Conservation (phyloP, 2,113 vertebrate genomes). For the Clarias batrachus region DNA sequence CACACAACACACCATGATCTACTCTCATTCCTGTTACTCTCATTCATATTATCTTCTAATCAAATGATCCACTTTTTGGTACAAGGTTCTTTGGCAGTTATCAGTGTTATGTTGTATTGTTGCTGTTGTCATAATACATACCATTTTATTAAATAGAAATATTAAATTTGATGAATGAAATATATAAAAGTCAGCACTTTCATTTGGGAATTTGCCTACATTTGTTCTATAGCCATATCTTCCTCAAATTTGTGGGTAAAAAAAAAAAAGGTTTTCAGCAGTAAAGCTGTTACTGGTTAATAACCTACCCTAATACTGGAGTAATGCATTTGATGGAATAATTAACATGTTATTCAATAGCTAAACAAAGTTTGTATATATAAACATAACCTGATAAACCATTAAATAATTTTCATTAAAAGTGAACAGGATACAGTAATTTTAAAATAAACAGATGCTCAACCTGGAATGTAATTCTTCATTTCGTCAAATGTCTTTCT, state of each 20-base stretch:
- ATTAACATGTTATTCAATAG: not conserved
- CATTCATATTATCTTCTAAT: not conserved
- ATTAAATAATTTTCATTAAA: not conserved
- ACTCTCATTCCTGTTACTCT: not conserved
- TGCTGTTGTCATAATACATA: not conserved
- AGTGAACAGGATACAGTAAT: not conserved
- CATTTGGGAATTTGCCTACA: not conserved
- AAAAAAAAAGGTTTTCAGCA: not conserved
- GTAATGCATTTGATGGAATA: not conserved
- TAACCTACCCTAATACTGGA: not conserved
- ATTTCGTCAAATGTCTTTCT: conserved; percentile 93
- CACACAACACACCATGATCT: not conserved
- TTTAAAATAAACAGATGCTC: not conserved
- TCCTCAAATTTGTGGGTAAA: too few species aligned
- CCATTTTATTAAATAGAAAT: not conserved
- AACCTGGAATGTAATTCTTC: conserved; percentile 95
- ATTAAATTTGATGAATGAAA: not conserved
- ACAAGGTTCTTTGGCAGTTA: not conserved
- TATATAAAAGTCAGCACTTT: not conserved
- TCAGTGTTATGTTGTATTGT: not conserved
- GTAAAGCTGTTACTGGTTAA: not conserved
- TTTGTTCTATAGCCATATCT: not conserved
- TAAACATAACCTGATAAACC: not conserved
- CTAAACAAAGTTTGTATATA: not conserved
- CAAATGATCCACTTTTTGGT: not conserved